Evolutionary conservation across 1,140 invertebrate species (phyloP).

Genomic region (Polypedilum vanderplanki): DNA sequence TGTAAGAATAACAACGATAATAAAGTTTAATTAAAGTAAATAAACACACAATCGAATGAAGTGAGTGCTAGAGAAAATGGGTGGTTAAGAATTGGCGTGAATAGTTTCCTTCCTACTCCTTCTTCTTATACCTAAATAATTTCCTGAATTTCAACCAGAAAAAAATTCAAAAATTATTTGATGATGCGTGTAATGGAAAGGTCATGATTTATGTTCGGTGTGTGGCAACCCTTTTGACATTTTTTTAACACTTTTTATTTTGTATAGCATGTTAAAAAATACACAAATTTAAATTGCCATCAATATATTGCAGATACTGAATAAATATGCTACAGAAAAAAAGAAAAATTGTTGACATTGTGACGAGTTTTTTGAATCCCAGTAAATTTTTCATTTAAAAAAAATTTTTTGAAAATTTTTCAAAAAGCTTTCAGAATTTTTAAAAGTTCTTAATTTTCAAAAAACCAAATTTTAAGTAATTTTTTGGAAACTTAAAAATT

Average conservation of each 20-base stretch:
- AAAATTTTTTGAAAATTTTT: too few relatives aligned
- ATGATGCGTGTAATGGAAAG: conserved; percentile 27
- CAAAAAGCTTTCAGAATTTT: too few relatives aligned
- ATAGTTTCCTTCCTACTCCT: not conserved
- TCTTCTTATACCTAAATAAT: not conserved
- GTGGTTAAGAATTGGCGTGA: not conserved
- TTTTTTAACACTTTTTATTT: conserved; percentile 22
- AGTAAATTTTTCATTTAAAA: too few relatives aligned
- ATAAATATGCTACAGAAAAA: not conserved
- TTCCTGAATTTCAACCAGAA: not conserved
- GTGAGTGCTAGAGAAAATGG: not conserved
- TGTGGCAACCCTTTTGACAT: not conserved
- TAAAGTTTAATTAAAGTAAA: conserved; percentile 28
- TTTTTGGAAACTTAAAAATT: too few relatives aligned
- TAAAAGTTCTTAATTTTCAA: too few relatives aligned
- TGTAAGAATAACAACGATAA: not conserved
- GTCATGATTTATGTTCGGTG: conserved; percentile 22
- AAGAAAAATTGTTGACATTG: not conserved
- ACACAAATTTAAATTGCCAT: not conserved
- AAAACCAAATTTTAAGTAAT: too few relatives aligned
- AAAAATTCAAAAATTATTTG: not conserved
- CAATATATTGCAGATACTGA: conserved; percentile 18
- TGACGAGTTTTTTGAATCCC: too few relatives aligned
- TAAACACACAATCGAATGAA: conserved; percentile 22
- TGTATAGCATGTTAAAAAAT: not conserved